A percentile compares a stretch with the other conserved stretches of the same genome.
phyloP scores from a whole-genome alignment of 1,140 invertebrate species.

The Ctenoplectra terminalis region DNA sequence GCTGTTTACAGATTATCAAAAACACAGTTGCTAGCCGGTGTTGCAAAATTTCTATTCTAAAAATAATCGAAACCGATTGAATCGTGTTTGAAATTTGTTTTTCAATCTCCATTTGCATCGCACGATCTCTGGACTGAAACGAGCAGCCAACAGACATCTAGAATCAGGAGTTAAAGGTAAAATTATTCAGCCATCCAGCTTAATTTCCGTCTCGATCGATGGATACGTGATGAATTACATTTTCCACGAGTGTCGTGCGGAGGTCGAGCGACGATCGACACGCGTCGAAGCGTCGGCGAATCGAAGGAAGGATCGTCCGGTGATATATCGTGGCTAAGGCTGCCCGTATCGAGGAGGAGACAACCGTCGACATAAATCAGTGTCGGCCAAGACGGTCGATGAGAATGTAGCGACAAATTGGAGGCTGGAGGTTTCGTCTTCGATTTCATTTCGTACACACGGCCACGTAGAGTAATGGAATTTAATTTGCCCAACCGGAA shows the following conservation, averaged over 20 bases:
- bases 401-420: slow-evolving; percentile 28
- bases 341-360: slow-evolving; percentile 13
- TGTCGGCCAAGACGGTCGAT: slow-evolving; percentile 13
- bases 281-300: neutral
- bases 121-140: no score
- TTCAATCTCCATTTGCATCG: no score
- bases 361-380: slow-evolving; percentile 30
- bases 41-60: no score
- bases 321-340: slow-evolving; percentile 20
- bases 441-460: slow-evolving; percentile 29
- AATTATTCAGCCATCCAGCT: no score
- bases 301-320: neutral
- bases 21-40: neutral
- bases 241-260: neutral
- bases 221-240: no score
- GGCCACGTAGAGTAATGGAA: neutral
- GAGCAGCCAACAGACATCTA: no score
- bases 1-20: neutral
- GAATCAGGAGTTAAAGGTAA: no score
- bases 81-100: no score
- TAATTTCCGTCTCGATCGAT: no score
- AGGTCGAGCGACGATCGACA: neutral
- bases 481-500: slow-evolving; percentile 13
- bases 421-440: slow-evolving; percentile 7
- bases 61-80: no score